A percentile compares a stretch with the other conserved stretches of the same genome.
These are phyloP conservation scores for Scaptomyza reducta DNA, from an alignment of 2,888 invertebrate species.

Conservation along the genomic window DNA sequence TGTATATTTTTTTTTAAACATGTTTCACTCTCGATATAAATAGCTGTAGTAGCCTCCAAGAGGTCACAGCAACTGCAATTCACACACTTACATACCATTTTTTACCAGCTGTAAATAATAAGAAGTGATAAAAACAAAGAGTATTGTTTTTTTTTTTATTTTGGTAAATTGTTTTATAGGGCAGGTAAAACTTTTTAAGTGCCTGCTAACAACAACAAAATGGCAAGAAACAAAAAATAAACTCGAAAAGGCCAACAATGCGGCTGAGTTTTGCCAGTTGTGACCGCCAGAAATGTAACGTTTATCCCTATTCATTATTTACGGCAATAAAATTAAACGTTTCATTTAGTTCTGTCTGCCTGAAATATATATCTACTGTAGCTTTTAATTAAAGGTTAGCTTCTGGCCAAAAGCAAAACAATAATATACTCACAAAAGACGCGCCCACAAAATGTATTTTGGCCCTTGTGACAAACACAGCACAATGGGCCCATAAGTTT, in stretches of 20 bases:
- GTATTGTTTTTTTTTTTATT: conserved; percentile 35
- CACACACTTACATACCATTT: conserved; percentile 12
- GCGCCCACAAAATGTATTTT: conserved; percentile 18
- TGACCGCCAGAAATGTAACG: conserved; percentile 35
- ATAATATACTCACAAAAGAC: conserved; percentile 1
- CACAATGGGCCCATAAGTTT: conserved; percentile 3
- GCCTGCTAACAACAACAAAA: conserved; percentile 24
- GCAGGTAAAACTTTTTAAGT: conserved; percentile 56
- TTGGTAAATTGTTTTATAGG: conserved; percentile 50
- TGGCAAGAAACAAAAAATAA: conserved; percentile 23
- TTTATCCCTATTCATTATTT: conserved; percentile 56
- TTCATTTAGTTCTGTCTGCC: conserved; percentile 42
- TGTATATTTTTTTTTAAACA: conserved; percentile 36
- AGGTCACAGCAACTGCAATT: conserved; percentile 52
- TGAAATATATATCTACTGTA: conserved; percentile 18
- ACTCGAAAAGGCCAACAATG: conserved; percentile 31
- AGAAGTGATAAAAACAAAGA: conserved; percentile 51
- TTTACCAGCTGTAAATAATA: conserved; percentile 53
- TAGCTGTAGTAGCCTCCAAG: conserved; percentile 57
- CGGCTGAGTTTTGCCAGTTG: conserved; percentile 41
- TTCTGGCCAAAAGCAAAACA: not conserved
- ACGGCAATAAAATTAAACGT: conserved; percentile 63
- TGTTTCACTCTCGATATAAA: conserved; percentile 56
- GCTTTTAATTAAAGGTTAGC: conserved; percentile 49
- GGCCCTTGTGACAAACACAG: conserved; percentile 12